Evolutionary conservation across 2,113 vertebrate genomes (phyloP), one percentile per base, ranked within the genome.

Genomic region (Hippoglossus stenolepis): DNA sequence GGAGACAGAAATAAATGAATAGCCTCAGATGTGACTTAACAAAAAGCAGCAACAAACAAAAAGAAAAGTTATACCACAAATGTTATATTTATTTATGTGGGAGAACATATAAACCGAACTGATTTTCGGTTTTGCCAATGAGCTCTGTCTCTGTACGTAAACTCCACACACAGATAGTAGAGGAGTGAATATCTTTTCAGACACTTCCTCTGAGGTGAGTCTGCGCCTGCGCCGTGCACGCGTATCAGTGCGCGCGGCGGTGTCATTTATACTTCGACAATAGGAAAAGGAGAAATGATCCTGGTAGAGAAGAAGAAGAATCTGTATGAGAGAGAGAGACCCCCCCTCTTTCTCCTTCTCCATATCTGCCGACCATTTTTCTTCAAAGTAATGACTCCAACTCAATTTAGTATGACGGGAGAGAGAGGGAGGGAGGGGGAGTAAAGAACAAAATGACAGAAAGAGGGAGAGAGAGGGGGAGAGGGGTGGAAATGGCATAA

Each of bases 361-460:
- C 82, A 62, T 80, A 64, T 72, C 75, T 67, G 78, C 77, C 70
- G 89, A 85, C 92, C 92, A 93, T 96, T 95, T 96, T 94, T 94
- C 93, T 95, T 94, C 93, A 91, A 94, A 94, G 94, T 95, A 96
- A 95, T 96, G 95, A 96, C 94, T 94, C 94, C 92, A 90, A 90
- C 93, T 96, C 94, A 95, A 96, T 96, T 95, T 94, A 92, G 91
- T 94, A 95, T 96, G 94, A 95, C 92, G 89, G 75, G 90, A 73
- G 92, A 85, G 87, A 92, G 91, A 87, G 92, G 91, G 91, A 11
- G 56, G 56, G 56, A 26, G 56, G 23, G 9, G 24, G 26, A 43
- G 5, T 45, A 12, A 38, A 47, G 77, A 51, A 64, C 61, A 17
- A 40, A 78, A 80, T 61, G 64, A 81, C 43, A 85, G 73, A 82